Evolutionary conservation across 2,113 vertebrate genomes (phyloP).

Genomic region (Otis tarda): DNA sequence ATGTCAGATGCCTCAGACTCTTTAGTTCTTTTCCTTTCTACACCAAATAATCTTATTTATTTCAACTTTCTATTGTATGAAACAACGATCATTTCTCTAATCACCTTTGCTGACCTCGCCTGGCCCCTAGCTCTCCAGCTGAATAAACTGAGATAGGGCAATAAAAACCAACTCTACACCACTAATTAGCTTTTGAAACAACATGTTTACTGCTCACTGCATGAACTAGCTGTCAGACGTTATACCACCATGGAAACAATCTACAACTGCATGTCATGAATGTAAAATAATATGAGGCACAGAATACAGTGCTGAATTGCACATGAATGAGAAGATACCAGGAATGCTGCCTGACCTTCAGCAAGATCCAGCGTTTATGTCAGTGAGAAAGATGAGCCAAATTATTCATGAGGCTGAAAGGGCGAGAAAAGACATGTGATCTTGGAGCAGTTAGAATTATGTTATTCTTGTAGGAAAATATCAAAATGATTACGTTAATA

Average conservation of each 20-base stretch:
- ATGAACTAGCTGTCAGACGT: neutral
- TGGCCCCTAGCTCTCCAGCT: neutral
- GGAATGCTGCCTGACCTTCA: neutral
- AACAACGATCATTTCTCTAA: neutral
- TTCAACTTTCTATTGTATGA: neutral
- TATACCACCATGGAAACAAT: neutral
- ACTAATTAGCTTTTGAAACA: conserved; percentile 26
- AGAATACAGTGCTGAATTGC: neutral
- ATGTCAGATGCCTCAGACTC: neutral
- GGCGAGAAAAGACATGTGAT: conserved; percentile 9
- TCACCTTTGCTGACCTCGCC: neutral
- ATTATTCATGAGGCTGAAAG: conserved; percentile 43
- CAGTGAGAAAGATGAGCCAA: conserved; percentile 8
- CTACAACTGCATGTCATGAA: neutral
- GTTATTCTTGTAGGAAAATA: conserved; percentile 1
- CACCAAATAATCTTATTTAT: neutral
- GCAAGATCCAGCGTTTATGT: neutral
- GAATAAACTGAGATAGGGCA: conserved; percentile 13
- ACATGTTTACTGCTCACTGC: neutral
- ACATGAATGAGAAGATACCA: neutral
- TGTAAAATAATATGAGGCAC: neutral
- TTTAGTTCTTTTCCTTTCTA: neutral
- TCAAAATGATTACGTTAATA: neutral
- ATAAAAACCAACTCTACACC: neutral
- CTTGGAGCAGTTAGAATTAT: neutral